phyloP scores from a whole-genome alignment of 2,797 vertebrate genomes.

The Benthosema pterotum region DNA sequence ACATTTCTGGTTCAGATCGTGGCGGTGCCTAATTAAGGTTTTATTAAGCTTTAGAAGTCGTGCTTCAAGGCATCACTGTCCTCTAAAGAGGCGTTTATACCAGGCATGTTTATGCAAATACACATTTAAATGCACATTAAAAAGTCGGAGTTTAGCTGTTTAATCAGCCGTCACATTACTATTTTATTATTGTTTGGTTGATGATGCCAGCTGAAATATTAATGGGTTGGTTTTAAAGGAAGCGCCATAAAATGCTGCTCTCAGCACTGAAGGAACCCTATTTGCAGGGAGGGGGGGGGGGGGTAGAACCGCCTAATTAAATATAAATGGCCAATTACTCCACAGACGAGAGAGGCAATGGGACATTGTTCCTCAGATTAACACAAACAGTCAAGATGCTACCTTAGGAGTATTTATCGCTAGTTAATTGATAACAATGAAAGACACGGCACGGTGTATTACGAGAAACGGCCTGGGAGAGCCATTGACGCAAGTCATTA shows the following conservation, averaged over 20 bases:
- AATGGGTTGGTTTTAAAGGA: conserved; percentile 78
- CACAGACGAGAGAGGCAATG: conserved; percentile 66
- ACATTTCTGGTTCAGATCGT: conserved; percentile 49
- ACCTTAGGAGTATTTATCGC: conserved; percentile 68
- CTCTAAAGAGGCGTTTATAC: conserved; percentile 78
- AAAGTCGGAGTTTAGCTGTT: conserved; percentile 80
- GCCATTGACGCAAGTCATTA: conserved; percentile 11
- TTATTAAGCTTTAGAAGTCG: conserved; percentile 77
- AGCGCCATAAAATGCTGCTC: conserved; percentile 75
- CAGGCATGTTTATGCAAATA: conserved; percentile 81
- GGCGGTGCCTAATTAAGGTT: conserved; percentile 72
- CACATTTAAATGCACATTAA: conserved; percentile 79
- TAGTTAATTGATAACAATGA: conserved; percentile 50
- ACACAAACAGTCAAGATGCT: conserved; percentile 69
- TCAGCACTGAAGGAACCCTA: conserved; percentile 71
- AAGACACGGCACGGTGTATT: conserved; percentile 13
- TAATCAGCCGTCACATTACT: conserved; percentile 82
- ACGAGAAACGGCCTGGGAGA: background rate
- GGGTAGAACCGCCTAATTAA: conserved; percentile 75
- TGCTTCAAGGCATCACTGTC: conserved; percentile 76
- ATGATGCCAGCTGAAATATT: conserved; percentile 81
- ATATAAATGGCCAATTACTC: conserved; percentile 84
- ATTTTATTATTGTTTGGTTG: conserved; percentile 84
- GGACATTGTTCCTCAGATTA: conserved; percentile 73
- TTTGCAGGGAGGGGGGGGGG: conserved; percentile 52